A percentile compares a stretch with the other conserved stretches of the same genome.
These are phyloP conservation scores for Venusia cambrica DNA, from an alignment of 2,888 invertebrate species.

Conservation along the genomic window DNA sequence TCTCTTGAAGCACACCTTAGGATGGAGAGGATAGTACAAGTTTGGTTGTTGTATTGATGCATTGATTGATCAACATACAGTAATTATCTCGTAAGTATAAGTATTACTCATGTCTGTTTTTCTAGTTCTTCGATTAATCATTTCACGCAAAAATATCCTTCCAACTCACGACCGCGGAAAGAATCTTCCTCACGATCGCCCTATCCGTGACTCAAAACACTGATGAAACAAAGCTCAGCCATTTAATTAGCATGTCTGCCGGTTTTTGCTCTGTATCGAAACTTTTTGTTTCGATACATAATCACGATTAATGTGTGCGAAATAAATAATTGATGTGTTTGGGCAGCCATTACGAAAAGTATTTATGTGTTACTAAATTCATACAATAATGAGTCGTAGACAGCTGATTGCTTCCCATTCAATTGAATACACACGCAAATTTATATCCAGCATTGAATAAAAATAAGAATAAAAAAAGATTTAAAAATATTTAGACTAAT, in stretches of 20 bases:
- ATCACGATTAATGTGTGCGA: slow-evolving; percentile 14
- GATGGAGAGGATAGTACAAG: too few relatives aligned
- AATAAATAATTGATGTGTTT: slow-evolving; percentile 11
- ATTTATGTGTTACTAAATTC: too few relatives aligned
- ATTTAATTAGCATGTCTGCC: slow-evolving; percentile 43
- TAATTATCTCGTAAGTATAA: too few relatives aligned
- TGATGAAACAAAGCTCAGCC: slow-evolving; percentile 27
- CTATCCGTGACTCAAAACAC: slow-evolving; percentile 42
- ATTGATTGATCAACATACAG: too few relatives aligned
- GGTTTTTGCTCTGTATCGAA: slow-evolving; percentile 41
- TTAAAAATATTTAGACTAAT: too few relatives aligned
- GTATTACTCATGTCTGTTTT: slow-evolving; percentile 6
- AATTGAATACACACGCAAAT: too few relatives aligned
- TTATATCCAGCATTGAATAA: too few relatives aligned
- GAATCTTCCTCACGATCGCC: slow-evolving; percentile 52
- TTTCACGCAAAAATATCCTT: slow-evolving; percentile 37
- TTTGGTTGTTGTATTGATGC: too few relatives aligned
- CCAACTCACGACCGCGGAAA: slow-evolving; percentile 63
- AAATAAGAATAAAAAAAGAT: too few relatives aligned
- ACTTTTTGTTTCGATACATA: slow-evolving; percentile 31
- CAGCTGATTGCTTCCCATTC: too few relatives aligned
- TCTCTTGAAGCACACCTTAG: too few relatives aligned
- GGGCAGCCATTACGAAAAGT: slow-evolving; percentile 5
- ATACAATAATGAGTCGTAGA: too few relatives aligned
- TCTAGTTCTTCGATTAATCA: slow-evolving; percentile 39